phyloP scores from a whole-genome alignment of 2,113 vertebrate genomes.

The Phalacrocorax brasilianus region DNA sequence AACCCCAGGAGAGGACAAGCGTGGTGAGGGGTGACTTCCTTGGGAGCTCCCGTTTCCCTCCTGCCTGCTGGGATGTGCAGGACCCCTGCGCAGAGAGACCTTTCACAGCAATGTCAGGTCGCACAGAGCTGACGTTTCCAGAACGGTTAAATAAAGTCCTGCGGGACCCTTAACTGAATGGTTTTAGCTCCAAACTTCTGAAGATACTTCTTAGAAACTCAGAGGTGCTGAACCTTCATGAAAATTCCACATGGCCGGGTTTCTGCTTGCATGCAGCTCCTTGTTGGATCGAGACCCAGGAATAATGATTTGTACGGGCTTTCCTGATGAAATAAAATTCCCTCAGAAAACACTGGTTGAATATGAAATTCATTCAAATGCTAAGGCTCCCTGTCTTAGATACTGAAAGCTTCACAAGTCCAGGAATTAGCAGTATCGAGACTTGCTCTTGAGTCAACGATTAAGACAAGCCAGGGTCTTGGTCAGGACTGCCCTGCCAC shows the following conservation, averaged over 20 bases:
- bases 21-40: not conserved
- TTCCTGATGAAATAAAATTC: not conserved
- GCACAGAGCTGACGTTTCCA: not conserved
- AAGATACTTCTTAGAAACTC: not conserved
- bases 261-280: not conserved
- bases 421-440: not conserved
- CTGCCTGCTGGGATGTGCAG: not conserved
- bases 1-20: not conserved
- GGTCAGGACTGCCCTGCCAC: not conserved
- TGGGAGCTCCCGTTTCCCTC: not conserved
- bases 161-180: not conserved
- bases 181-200: not conserved
- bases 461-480: not conserved
- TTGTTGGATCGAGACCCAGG: not conserved
- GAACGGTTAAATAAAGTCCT: not conserved
- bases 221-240: not conserved
- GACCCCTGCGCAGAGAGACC: not conserved
- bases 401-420: not conserved
- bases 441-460: not conserved
- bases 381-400: not conserved
- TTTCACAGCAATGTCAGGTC: not conserved
- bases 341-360: not conserved
- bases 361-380: not conserved
- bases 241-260: not conserved
- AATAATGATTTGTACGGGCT: not conserved